A percentile compares a stretch with the other conserved stretches of the same genome.
These are phyloP conservation scores for Dascyllus trimaculatus DNA, from an alignment of 2,113 vertebrate genomes.

Conservation along the genomic window DNA sequence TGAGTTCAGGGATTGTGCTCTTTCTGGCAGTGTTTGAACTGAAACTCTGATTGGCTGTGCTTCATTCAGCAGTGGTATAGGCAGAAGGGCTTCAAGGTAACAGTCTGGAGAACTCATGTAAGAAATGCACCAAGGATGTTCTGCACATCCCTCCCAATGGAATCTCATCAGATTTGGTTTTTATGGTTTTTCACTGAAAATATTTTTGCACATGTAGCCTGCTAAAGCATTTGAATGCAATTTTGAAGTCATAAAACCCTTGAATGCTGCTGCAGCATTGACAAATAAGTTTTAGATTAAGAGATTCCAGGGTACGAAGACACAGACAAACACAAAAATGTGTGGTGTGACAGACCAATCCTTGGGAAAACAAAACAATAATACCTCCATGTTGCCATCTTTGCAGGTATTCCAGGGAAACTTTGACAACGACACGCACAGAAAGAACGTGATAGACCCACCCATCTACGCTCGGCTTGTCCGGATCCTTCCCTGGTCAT, in stretches of 20 bases:
- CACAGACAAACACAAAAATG: too few species aligned
- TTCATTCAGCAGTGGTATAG: constrained; percentile 29
- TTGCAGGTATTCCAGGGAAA: constrained; percentile 97
- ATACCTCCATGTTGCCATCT: constrained; percentile 19
- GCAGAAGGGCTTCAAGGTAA: constrained; percentile 34
- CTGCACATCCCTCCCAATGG: background rate
- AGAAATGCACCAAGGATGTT: constrained; percentile 13
- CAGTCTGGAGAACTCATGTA: constrained; percentile 11
- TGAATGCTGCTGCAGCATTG: background rate
- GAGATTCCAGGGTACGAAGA: background rate
- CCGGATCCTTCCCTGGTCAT: constrained; percentile 97
- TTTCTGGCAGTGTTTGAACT: constrained; percentile 26
- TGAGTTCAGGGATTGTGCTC: constrained; percentile 8
- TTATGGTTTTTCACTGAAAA: background rate
- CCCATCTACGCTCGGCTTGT: constrained; percentile 92
- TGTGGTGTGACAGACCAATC: too few species aligned
- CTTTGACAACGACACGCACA: constrained; percentile 99
- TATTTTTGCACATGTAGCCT: constrained; percentile 1
- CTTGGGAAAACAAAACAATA: background rate
- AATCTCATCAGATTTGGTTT: background rate
- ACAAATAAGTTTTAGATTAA: background rate
- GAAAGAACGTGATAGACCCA: constrained; percentile 97
- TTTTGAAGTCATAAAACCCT: background rate
- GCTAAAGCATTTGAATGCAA: background rate
- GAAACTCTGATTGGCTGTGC: constrained; percentile 33